Base-by-base conservation (phyloP, 1,140 invertebrate species). In the Sipha flava region DNA sequence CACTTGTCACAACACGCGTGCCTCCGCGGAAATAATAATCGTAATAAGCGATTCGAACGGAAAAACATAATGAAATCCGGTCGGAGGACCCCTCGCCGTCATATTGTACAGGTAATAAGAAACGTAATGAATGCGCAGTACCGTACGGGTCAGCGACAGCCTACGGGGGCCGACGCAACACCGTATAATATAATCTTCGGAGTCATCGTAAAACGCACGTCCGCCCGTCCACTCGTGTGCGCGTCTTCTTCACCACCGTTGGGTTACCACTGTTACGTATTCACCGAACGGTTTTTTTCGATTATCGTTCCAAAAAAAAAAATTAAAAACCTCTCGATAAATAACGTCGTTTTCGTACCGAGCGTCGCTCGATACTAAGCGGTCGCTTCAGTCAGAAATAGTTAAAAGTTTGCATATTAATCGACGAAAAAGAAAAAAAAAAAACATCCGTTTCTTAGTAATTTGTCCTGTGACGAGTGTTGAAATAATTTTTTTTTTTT, bases 1-100 rank as follows among this genome's bases (percentile, higher is more conserved):
- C 73, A 77, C 73, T 77, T 77, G 73, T 77, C 73, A 77, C 34
- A 59, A 57, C 73, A 77, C 72, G 57, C 49, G 49, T 7, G 49
- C 6, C 9, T 18, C 16, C 18, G n/a, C 7, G 9, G 3, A 23
- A 64, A 16, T 16, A 37, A 64, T 10, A 31, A 49, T n/a, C 18
- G n/a, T 3, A 49, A 72, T 23, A n/a, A 31, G 5, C 4, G 49
- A 21, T 6, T 6, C 21, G 23, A 6, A 23, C 12, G 57, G 16
- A 75, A 75, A 1, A 23, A 23, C 34, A 26, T 12, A 3, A 57
- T 43, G n/a, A 37, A 77, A 57, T 43, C 47, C 6, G 73, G 73
- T 77, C 73, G 16, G 43, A 52, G 52, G 59, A 52, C 26, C 14
- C 37, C 52, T n/a, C 6, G n/a, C n/a, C n/a, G n/a, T 40, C 37